phyloP scores from a whole-genome alignment of 2,113 vertebrate species.

The Tachysurus fulvidraco region DNA sequence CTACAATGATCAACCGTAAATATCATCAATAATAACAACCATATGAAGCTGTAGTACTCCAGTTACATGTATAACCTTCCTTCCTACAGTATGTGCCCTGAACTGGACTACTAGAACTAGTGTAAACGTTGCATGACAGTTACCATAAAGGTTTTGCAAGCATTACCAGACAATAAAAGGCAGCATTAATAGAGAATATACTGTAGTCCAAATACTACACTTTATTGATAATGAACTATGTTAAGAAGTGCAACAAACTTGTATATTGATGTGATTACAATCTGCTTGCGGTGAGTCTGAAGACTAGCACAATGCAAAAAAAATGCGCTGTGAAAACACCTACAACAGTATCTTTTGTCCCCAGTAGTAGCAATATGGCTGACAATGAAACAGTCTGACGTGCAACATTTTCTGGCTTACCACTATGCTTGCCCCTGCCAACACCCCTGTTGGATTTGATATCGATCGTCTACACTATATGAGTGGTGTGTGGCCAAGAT shows the following conservation, averaged over 20 bases:
- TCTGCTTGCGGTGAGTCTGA: no score
- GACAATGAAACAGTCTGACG: background rate
- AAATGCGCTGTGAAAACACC: background rate
- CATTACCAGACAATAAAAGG: background rate
- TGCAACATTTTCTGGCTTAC: background rate
- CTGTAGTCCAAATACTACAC: background rate
- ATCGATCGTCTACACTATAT: background rate
- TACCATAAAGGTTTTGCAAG: background rate
- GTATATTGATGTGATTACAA: no score
- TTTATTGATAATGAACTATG: background rate
- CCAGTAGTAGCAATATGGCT: background rate
- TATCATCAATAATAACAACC: background rate
- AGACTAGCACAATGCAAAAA: background rate
- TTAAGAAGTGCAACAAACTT: background rate
- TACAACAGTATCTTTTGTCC: background rate
- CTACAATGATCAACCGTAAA: background rate
- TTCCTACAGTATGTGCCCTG: no score
- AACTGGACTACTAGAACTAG: background rate
- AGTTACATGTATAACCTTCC: background rate
- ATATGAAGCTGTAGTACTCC: background rate
- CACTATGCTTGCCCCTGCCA: background rate
- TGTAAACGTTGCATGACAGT: background rate
- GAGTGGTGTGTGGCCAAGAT: background rate
- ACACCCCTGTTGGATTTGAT: background rate
- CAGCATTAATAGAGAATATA: background rate